A percentile compares a stretch with the other conserved stretches of the same genome.
phyloP scores from a whole-genome alignment of 1,140 invertebrate genomes.

The Kradibia gibbosae region DNA sequence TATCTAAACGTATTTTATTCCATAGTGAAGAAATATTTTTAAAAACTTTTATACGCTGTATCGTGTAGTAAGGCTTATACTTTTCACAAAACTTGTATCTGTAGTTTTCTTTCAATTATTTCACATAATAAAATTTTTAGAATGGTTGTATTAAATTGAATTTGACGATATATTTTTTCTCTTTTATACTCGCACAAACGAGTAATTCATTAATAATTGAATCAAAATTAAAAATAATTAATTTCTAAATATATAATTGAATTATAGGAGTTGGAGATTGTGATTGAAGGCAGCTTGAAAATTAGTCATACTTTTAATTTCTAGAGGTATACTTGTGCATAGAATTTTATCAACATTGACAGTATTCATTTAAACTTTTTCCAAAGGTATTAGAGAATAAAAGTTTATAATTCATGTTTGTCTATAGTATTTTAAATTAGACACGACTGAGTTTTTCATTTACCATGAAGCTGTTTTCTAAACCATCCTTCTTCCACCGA shows the following conservation, averaged over 20 bases:
- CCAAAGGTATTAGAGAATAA: not conserved
- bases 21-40: too few species aligned
- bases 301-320: not conserved
- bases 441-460: not conserved
- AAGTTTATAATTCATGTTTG: constrained; percentile 33
- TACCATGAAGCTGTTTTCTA: not conserved
- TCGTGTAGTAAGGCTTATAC: too few species aligned
- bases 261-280: not conserved
- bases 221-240: not conserved
- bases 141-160: not conserved
- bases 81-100: too few species aligned
- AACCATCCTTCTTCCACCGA: not conserved
- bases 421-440: constrained; percentile 1
- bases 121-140: too few species aligned
- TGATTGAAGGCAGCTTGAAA: not conserved
- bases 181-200: not conserved
- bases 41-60: too few species aligned
- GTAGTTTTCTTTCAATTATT: too few species aligned
- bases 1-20: too few species aligned
- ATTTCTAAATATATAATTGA: not conserved
- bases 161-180: not conserved
- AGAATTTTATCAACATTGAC: constrained; percentile 17
- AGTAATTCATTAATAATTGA: not conserved
- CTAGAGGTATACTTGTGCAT: not conserved
- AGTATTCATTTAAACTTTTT: constrained; percentile 5